Evolutionary conservation across 1,140 invertebrate species (phyloP), one percentile per base, ranked within the genome.

Genomic region (Eriosoma lanigerum): DNA sequence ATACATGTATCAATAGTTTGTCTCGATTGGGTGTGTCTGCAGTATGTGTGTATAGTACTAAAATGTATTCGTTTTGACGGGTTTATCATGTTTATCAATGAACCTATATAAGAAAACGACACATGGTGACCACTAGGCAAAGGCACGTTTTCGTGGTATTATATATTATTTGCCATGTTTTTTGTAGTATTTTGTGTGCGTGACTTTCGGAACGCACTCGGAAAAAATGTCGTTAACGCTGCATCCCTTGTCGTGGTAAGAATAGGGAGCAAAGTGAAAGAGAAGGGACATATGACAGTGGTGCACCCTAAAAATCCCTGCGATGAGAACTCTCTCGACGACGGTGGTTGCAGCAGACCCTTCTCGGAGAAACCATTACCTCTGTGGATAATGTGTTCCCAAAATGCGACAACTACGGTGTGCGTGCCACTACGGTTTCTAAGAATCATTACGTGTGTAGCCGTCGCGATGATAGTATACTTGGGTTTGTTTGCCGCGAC

Each of bases 161-260:
- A 26, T 58, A 10, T 24, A 26, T 21, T 26, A 12, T 13, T 48
- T 26, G 54, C 21, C 13, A 58, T 56, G 52, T 19, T 19, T 3
- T 3, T 8, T 38, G 32, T 8, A 4, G 32, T 8, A 38, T 8
- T 68, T 1, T 50, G 17, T 50, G 15, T 46, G 21, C 19, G 17
- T 29, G 68, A 72, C 68, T 72, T 70, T 72, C 26, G 68, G 68
- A 52, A 46, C 66, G 44, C 44, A 68, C 66, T 68, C 66, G 66
- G 48, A 72, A 54, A 72, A 78, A 78, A 78, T 78, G 75, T 78
- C 75, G 75, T 78, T 78, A 78, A 78, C 44, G 75, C n/a, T 54
- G 29, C 75, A 62, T 62, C 75, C 38, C 38, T 60, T 17, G 68
- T n/a, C 21, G 54, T 4, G 17, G 52, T 46, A 26, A 60, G 75